Base-by-base conservation (phyloP, 2,888 invertebrate species). In the Rhamnusium bicolor region DNA sequence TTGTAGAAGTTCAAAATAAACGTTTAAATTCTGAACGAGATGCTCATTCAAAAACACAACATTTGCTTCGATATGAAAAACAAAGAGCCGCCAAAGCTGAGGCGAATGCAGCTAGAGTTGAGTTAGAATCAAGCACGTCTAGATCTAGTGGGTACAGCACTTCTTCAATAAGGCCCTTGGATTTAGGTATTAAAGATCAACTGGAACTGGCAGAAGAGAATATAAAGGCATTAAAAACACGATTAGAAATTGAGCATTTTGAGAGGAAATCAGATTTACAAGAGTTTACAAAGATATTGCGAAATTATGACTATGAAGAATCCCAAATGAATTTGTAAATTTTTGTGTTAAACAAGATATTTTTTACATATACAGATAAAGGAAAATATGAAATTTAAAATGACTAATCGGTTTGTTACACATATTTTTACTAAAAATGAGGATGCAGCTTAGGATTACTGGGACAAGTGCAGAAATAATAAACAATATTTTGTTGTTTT, bases 141-240 rank as follows among this genome's bases (percentile, higher is more conserved):
- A 69, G 74, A 12, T 73, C 74, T 4, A 40, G 71, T 7, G 65
- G 77, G 10, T 74, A 74, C 32, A 79, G 74, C 51, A 65, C 65
- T 58, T 69, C 46, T 16, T 63, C 53, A 1, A n/a, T 66, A 7
- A 73, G 58, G 56, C 58, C 67, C 19, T 32, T 62, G 21, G 79
- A 78, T 49, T 32, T 47, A n/a, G 74, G 54, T 51, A 70, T 82
- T 14, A 80, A 79, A 75, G 83, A 86, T 74, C 89, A 90, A 81
- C 84, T 93, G 67, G 92, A 92, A 83, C 85, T 94, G 68, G 90
- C 93, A 0, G 91, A 93, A 81, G 93, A 94, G 85, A 92, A 92
- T 80, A 89, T 92, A 51, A 91, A 92, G 83, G 91, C 92, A 16
- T 87, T 93, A 84, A 91, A 92, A 83, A 91, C 92, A 51, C 90